phyloP scores from a whole-genome alignment of 2,797 vertebrate genomes.

The Gymnoscopelus braueri region DNA sequence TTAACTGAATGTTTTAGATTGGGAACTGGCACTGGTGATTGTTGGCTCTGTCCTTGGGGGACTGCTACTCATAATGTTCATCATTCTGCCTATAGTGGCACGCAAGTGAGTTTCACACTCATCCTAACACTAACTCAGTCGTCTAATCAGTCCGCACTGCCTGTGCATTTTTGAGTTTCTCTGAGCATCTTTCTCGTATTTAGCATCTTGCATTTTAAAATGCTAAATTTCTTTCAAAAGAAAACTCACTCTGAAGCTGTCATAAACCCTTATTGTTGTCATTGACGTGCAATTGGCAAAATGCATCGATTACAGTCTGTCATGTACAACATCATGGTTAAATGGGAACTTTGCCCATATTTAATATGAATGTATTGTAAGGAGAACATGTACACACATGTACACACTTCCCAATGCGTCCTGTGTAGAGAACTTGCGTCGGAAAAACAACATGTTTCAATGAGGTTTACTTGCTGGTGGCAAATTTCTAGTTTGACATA shows the following conservation, averaged over 20 bases:
- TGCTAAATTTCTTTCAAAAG: neutral
- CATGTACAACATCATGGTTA: no score
- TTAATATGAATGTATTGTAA: no score
- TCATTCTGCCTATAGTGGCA: constrained; percentile 37
- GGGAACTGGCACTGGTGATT: constrained; percentile 52
- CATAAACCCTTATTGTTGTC: neutral
- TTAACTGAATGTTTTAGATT: constrained; percentile 43
- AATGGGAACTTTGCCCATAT: no score
- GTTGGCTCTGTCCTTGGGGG: constrained; percentile 53
- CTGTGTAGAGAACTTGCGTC: no score
- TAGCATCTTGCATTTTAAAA: neutral
- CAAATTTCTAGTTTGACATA: no score
- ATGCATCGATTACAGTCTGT: no score
- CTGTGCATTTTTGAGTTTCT: neutral
- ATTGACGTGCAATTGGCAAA: no score
- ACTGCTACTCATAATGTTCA: constrained; percentile 58
- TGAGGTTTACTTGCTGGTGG: no score
- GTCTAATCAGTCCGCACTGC: neutral
- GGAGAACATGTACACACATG: no score
- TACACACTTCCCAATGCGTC: no score
- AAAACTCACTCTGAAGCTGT: neutral
- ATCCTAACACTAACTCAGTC: neutral
- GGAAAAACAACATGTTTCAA: no score
- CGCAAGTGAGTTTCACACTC: constrained; percentile 48
- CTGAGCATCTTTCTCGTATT: neutral